Conservation (phyloP, 2,888 invertebrate species). For the Aphelenchoides bicaudatus region DNA sequence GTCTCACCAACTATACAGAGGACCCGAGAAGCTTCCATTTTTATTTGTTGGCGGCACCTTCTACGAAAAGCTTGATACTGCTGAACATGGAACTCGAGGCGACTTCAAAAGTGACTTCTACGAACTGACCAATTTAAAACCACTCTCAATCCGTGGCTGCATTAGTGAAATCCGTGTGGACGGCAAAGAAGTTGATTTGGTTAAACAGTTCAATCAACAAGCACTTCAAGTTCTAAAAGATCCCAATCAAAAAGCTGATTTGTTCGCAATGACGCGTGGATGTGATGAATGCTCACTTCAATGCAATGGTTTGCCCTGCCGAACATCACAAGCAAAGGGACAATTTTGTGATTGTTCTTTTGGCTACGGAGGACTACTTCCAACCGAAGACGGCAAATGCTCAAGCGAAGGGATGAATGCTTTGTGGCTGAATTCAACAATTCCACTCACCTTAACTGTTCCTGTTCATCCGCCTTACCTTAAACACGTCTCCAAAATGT, state of each 20-base stretch:
- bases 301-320: constrained; percentile 1
- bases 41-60: constrained; percentile 38
- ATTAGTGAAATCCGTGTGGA: constrained; percentile 37
- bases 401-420: too few species aligned
- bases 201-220: constrained; percentile 25
- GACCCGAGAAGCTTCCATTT: neutral
- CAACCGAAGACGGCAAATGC: too few species aligned
- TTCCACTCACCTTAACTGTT: too few species aligned
- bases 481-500: constrained; percentile 1
- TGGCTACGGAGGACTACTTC: too few species aligned
- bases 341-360: too few species aligned
- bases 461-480: too few species aligned
- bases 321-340: too few species aligned
- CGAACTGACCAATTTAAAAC: constrained; percentile 39
- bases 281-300: constrained; percentile 9
- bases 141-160: constrained; percentile 38
- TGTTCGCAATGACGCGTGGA: constrained; percentile 20
- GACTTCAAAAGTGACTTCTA: constrained; percentile 33
- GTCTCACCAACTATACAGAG: neutral
- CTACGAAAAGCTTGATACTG: constrained; percentile 20
- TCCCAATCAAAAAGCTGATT: neutral
- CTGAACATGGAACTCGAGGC: constrained; percentile 14
- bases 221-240: neutral
- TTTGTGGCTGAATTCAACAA: too few species aligned
- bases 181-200: constrained; percentile 28